Percentiles rank a stretch among this genome's conserved stretches.
Evolutionary conservation across 2,797 vertebrate genomes (phyloP).

Genomic region (Selene dorsalis): DNA sequence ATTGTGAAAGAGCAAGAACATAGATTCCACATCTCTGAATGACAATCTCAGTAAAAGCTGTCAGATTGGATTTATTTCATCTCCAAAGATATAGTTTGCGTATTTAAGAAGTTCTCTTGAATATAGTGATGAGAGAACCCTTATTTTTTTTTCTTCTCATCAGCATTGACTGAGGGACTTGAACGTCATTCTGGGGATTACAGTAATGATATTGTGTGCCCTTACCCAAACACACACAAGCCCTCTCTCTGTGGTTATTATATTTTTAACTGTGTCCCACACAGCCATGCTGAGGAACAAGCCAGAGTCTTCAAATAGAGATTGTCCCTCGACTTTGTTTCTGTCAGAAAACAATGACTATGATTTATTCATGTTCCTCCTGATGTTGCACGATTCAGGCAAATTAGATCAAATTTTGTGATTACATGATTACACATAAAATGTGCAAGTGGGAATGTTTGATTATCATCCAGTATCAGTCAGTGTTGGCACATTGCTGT

Average conservation of each 20-base stretch:
- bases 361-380: neutral
- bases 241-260: neutral
- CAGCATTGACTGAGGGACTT: conserved; percentile 28
- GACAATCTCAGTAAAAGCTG: conserved; percentile 55
- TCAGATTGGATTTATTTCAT: conserved; percentile 64
- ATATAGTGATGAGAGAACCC: conserved; percentile 33
- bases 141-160: conserved; percentile 41
- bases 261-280: neutral
- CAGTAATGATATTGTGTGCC: conserved; percentile 3
- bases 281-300: neutral
- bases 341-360: neutral
- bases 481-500: neutral
- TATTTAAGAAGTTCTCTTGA: conserved; percentile 60
- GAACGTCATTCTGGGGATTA: conserved; percentile 18
- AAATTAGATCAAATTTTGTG: neutral
- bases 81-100: conserved; percentile 54
- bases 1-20: conserved; percentile 60
- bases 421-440: neutral
- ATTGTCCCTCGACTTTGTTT: neutral
- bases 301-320: neutral
- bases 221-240: neutral
- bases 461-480: conserved; percentile 1
- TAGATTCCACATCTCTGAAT: conserved; percentile 57
- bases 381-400: neutral
- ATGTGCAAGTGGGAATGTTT: neutral